Percentiles rank a stretch among this genome's conserved stretches.
Conservation (phyloP, 2,113 vertebrate genomes). For the Serilophus lunatus region DNA sequence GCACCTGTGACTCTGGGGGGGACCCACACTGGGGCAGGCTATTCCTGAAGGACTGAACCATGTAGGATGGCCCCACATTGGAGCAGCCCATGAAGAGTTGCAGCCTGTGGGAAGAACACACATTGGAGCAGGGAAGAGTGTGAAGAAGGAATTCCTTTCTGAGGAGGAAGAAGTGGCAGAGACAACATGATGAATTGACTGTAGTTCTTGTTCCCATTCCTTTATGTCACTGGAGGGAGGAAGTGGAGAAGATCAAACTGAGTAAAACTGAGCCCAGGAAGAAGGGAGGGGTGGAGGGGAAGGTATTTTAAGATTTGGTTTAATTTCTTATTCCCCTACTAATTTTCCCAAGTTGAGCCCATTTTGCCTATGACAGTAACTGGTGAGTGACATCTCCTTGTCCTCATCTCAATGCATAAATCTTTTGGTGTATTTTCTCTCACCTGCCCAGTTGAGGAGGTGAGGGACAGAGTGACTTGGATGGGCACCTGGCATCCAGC, state of each 20-base stretch:
- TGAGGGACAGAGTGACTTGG: neutral
- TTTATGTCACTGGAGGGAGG: neutral
- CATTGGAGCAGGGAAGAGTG: neutral
- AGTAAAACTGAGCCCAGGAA: neutral
- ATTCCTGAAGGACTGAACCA: neutral
- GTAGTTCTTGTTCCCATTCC: neutral
- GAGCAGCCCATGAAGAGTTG: neutral
- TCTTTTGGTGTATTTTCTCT: neutral
- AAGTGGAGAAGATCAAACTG: neutral
- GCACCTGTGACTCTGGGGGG: neutral
- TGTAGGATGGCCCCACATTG: neutral
- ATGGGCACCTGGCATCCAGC: neutral
- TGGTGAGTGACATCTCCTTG: neutral
- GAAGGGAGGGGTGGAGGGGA: accelerated
- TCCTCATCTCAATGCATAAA: neutral
- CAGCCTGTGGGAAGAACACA: neutral
- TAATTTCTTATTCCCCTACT: neutral
- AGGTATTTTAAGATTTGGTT: neutral
- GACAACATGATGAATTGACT: neutral
- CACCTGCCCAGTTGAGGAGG: neutral
- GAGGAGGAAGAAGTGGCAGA: neutral
- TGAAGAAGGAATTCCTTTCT: neutral
- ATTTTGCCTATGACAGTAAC: neutral
- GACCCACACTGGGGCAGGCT: neutral
- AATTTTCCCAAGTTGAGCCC: neutral